Base-by-base conservation (phyloP, 2,113 vertebrate species). In the Burhinus bistriatus region DNA sequence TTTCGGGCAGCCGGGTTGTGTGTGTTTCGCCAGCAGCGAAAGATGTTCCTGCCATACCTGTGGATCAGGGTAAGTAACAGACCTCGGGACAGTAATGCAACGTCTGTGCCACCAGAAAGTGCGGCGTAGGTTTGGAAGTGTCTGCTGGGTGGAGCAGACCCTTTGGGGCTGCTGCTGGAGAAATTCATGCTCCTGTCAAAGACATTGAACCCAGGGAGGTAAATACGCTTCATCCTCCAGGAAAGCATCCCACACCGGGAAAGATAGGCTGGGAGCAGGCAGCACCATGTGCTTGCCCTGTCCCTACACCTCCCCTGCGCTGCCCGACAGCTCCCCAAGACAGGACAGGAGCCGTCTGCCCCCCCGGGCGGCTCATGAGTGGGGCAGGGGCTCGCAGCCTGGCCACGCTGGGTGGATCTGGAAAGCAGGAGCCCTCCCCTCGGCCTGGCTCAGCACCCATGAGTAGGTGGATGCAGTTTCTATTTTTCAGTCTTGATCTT, bases 21-120 rank as follows among this genome's bases (percentile, higher is more conserved):
- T 99, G 99, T 45, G 93, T 99, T 82, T 99, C 99, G 0, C 99
- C 99, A 5, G 97, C 99, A 30, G 98, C 99, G 9, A 99, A 98
- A 78, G 99, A 99, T 8, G 99, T 99, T 65, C 99, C 99, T 9
- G 94, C 98, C 93, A 99, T 99, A 92, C 99, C 99, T 23, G 97
- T 98, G 52, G 99, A 99, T 95, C 99, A 99, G 98, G 99, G 99
- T 99, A 93, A 98, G 97, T 42, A 16, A 1, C 5, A 29, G 36
- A 0, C n/a, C 16, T 14, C 45, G 38, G 75, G 64, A 5, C 34
- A 15, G 20, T 7, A 8, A 2, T 2, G 12, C 0, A 2, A 12
- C 0, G 3, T 12, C 26, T 15, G n/a, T 8, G 61, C 59, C 49
- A 14, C 42, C 61, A 16, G n/a, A 11, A 32, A 10, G 66, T 0